Evolutionary conservation across 2,888 invertebrate species (phyloP), one percentile per base, ranked within the genome.

Genomic region (Tridacna crocea): DNA sequence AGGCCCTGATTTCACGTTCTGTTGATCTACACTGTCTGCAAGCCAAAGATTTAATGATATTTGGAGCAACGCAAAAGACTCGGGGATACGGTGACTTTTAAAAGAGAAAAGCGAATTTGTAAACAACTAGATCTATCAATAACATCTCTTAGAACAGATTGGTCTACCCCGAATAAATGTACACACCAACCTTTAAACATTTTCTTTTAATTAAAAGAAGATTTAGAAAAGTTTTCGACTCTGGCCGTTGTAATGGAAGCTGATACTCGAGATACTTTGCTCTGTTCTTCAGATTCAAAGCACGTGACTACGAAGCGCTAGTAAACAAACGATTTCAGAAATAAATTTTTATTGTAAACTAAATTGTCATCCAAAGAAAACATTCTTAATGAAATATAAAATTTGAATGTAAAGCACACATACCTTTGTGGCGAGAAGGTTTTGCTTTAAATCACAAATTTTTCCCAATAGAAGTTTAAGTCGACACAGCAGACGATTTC

Each of bases 321-420:
- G 70, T 70, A 70, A 70, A 70, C 70, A 70, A 70, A 70, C 51
- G 48, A 70, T 51, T 6, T 24, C 24, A 48, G 11, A 48, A 70
- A n/a, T 24, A 3, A 10, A 36, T 36, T 70, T 51, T 8, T 15
- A 8, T 12, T 11, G 22, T 17, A 22, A 3, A 22, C 13, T 2
- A 70, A 70, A 24, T 51, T 70, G 70, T 51, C 70, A 70, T 12
- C 70, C 0, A 2, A 19, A 22, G 2, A 17, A 70, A 51, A 26
- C 24, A 12, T n/a, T n/a, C 27, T 15, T 10, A 11, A 70, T 11
- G 22, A 51, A 51, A 24, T 11, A 15, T 12, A n/a, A 13, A 51
- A 70, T 51, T 17, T 4, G 48, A 24, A 70, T 46, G 19, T 22
- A 47, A 22, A n/a, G 3, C 8, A 22, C 15, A 51, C 70, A 26